Base-by-base conservation (phyloP, 2,888 invertebrate genomes). In the Drosophila phalerata region DNA sequence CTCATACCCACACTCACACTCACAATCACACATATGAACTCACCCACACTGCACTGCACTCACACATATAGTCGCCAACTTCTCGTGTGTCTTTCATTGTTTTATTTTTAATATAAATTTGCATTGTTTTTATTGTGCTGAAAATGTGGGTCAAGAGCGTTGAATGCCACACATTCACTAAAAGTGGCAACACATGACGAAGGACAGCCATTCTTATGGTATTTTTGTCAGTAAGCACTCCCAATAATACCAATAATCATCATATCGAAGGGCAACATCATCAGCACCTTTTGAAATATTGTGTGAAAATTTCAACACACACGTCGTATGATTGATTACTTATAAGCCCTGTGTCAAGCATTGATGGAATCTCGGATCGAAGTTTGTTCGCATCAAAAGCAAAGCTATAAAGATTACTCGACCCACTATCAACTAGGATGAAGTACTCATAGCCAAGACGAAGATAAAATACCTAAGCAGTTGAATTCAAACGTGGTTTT, bases 61-160 rank as follows among this genome's bases (percentile, higher is more conserved):
- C 19, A 34, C 13, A 53, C 9, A 60, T 6, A 43, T 6, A 38
- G 61, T 37, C 42, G 22, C 10, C 10, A 61, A 57, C 34, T 19
- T 63, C 42, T 56, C 47, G 47, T 58, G 43, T 79, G 65, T 45
- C 56, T 74, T 55, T 47, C 74, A 74, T 76, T 76, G 79, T 78
- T 85, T 66, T 77, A 78, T 80, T 88, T 85, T 74, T 79, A 88
- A 87, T 81, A 87, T 87, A 79, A 79, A 81, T 81, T 84, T 85
- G 57, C 75, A 83, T 80, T 88, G 74, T 77, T 74, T 51, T 60
- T 74, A 55, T 45, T 58, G 53, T 56, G 73, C 60, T 51, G 13
- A 6, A 57, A 81, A 85, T 85, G 82, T 85, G 82, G 85, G 89
- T 85, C 85, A 85, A 85, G 89, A 85, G 70, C 88, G 67, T 70